Conservation (phyloP, 2,797 vertebrate genomes). For the Acanthopagrus latus region DNA sequence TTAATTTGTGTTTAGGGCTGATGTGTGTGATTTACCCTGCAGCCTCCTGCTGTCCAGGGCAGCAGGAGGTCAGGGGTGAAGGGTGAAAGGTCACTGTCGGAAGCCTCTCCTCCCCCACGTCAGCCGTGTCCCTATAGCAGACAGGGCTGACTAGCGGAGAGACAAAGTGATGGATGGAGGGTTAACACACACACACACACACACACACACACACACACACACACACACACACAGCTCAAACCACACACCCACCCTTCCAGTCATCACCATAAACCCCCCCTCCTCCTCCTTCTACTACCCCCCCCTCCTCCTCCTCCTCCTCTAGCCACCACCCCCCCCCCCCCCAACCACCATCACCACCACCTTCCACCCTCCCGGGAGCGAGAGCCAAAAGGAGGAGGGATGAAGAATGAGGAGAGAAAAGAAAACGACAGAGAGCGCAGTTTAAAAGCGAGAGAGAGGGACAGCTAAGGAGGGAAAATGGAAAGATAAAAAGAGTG, state of each 20-base stretch:
- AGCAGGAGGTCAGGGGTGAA: constrained; percentile 64
- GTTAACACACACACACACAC: constrained; percentile 58
- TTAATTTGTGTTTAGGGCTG: constrained; percentile 62
- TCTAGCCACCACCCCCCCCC: neutral
- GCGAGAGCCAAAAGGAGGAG: constrained; percentile 58
- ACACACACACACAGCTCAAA: constrained; percentile 43
- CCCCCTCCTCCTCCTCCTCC: neutral
- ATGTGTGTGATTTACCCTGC: constrained; percentile 39
- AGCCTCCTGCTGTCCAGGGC: constrained; percentile 39
- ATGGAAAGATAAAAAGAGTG: constrained; percentile 66
- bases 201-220: constrained; percentile 51
- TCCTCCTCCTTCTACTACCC: constrained; percentile 18
- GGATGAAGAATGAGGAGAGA: constrained; percentile 58
- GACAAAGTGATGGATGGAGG: constrained; percentile 81
- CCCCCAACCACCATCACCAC: constrained; percentile 16
- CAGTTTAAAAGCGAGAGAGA: constrained; percentile 51
- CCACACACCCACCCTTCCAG: constrained; percentile 50
- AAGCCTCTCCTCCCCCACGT: constrained; percentile 32
- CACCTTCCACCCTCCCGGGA: constrained; percentile 37
- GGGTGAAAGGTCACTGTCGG: constrained; percentile 77
- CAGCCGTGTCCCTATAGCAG: constrained; percentile 64
- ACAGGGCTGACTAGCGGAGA: constrained; percentile 64
- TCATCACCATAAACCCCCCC: constrained; percentile 61
- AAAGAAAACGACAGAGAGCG: constrained; percentile 60
- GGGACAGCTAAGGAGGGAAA: constrained; percentile 54